Evolutionary conservation across 2,888 invertebrate genomes (phyloP).

Genomic region (Zele albiditarsus): DNA sequence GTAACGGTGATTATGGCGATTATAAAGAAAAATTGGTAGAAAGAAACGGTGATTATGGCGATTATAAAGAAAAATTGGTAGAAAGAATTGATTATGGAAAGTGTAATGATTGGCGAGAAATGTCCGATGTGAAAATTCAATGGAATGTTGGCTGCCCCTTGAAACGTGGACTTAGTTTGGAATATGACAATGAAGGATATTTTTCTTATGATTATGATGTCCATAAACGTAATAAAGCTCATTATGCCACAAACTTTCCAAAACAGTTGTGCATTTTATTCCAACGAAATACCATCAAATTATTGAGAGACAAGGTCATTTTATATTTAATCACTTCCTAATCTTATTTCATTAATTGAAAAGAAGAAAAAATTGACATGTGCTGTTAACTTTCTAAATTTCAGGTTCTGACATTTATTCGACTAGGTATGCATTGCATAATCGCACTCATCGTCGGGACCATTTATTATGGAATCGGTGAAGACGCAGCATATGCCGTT

Average conservation of each 20-base stretch:
- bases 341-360: not conserved
- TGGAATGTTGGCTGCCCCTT: constrained; percentile 40
- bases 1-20: constrained; percentile 84
- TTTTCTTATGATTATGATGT: too few species aligned
- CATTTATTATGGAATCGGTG: constrained; percentile 90
- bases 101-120: constrained; percentile 75
- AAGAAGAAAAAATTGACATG: not conserved
- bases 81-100: constrained; percentile 79
- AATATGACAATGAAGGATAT: not conserved
- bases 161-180: constrained; percentile 55
- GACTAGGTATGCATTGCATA: constrained; percentile 84
- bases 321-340: not conserved
- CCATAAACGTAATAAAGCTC: constrained; percentile 43
- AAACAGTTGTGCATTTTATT: constrained; percentile 78
- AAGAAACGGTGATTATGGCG: constrained; percentile 84
- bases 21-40: constrained; percentile 75
- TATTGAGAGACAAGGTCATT: constrained; percentile 79
- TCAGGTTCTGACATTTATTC: constrained; percentile 83
- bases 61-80: constrained; percentile 75
- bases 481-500: constrained; percentile 85
- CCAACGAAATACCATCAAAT: constrained; percentile 77
- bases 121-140: constrained; percentile 27
- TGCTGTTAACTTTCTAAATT: constrained; percentile 42
- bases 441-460: constrained; percentile 89
- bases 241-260: constrained; percentile 77